Evolutionary conservation across 2,113 vertebrate genomes (phyloP).

Genomic region (Zapornia atra): DNA sequence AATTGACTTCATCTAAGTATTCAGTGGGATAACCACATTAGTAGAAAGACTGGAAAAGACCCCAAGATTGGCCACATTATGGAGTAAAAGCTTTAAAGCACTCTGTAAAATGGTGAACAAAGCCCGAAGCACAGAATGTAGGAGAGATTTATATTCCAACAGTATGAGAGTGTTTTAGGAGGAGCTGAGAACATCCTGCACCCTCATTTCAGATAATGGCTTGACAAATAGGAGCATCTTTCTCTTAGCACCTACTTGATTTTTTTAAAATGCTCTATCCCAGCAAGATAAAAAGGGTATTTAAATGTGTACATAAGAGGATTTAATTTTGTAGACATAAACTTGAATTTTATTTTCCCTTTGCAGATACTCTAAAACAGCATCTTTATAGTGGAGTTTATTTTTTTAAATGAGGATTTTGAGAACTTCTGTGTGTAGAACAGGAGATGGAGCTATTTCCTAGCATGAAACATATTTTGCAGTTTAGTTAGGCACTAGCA

Average conservation of each 20-base stretch:
- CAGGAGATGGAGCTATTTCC: slow-evolving; percentile 80
- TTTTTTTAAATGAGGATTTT: neutral
- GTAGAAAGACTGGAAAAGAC: neutral
- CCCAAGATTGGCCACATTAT: neutral
- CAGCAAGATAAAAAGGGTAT: neutral
- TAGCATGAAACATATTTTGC: neutral
- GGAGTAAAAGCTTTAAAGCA: neutral
- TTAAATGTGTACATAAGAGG: neutral
- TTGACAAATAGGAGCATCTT: neutral
- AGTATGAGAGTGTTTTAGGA: neutral
- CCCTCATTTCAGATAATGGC: neutral
- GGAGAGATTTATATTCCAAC: neutral
- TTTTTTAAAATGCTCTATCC: neutral
- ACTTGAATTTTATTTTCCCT: neutral
- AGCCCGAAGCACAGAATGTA: rapidly evolving
- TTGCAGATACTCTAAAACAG: neutral
- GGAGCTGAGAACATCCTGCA: neutral
- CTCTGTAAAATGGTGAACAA: neutral
- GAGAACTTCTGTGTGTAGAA: slow-evolving; percentile 13
- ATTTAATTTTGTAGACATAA: neutral
- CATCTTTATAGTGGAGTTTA: neutral
- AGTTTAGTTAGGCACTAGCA: neutral
- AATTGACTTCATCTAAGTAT: neutral
- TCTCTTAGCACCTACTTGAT: neutral
- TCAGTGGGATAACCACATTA: neutral